A percentile compares a stretch with the other conserved stretches of the same genome.
These are phyloP conservation scores for Leucoraja erinaceus DNA, from an alignment of 2,113 vertebrate genomes.

Conservation along the genomic window DNA sequence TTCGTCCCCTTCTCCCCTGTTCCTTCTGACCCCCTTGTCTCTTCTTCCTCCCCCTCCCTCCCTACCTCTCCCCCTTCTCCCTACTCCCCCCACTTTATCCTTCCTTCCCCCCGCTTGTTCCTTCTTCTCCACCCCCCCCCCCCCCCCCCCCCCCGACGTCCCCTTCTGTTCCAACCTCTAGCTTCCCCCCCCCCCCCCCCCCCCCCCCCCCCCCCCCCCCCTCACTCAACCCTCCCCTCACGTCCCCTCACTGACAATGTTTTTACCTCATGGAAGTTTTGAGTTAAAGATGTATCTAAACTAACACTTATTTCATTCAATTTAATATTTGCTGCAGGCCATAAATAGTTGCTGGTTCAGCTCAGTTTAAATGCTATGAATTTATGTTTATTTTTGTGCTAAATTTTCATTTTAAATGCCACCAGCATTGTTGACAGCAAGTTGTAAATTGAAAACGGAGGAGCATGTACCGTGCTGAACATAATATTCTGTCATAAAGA, in stretches of 20 bases:
- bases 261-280: slow-evolving; percentile 31
- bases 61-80: no score
- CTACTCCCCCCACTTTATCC: neutral
- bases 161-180: no score
- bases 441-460: neutral
- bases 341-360: slow-evolving; percentile 30
- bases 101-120: neutral
- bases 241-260: no score
- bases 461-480: neutral
- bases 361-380: slow-evolving; percentile 38
- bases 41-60: no score
- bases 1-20: no score
- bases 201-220: neutral
- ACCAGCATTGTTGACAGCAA: slow-evolving; percentile 16
- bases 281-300: slow-evolving; percentile 37
- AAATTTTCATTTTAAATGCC: slow-evolving; percentile 40
- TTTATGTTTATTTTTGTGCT: slow-evolving; percentile 39
- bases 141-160: neutral
- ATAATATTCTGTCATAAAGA: neutral
- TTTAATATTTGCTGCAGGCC: slow-evolving; percentile 43
- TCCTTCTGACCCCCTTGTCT: no score
- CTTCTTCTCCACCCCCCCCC: neutral
- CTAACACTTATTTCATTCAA: slow-evolving; percentile 4
- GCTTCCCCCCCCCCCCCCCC: neutral
- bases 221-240: neutral